Evolutionary conservation across 2,888 invertebrate species (phyloP).

Genomic region (Nephrotoma flavescens): DNA sequence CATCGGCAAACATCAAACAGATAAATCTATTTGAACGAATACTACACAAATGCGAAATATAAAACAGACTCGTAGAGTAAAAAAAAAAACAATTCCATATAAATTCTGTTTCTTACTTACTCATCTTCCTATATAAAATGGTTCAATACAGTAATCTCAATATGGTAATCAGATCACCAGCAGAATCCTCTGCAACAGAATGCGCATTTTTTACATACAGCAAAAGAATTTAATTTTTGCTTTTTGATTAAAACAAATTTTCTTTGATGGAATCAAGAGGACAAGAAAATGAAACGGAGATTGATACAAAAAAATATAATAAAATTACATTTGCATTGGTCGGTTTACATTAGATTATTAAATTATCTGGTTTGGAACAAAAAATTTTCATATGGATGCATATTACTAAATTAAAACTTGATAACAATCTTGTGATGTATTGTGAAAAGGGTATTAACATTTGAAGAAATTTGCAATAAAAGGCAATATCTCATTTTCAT

Average conservation of each 20-base stretch:
- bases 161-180: not conserved
- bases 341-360: not conserved
- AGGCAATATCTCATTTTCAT: no score
- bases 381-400: not conserved
- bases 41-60: not conserved
- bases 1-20: constrained; percentile 2
- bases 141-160: not conserved
- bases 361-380: not conserved
- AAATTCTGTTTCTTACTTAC: not conserved
- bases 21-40: not conserved
- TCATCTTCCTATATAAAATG: not conserved
- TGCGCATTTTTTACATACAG: not conserved
- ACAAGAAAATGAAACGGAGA: not conserved
- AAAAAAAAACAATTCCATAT: not conserved
- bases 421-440: not conserved
- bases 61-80: not conserved
- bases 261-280: not conserved
- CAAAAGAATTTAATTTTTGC: not conserved
- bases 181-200: not conserved
- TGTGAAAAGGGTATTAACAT: not conserved
- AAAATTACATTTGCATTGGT: not conserved
- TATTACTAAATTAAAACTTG: not conserved
- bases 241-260: not conserved
- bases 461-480: no score
- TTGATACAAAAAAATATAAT: not conserved